Evolutionary conservation across 1,140 invertebrate genomes (phyloP).

Genomic region (Trissolcus basalis): DNA sequence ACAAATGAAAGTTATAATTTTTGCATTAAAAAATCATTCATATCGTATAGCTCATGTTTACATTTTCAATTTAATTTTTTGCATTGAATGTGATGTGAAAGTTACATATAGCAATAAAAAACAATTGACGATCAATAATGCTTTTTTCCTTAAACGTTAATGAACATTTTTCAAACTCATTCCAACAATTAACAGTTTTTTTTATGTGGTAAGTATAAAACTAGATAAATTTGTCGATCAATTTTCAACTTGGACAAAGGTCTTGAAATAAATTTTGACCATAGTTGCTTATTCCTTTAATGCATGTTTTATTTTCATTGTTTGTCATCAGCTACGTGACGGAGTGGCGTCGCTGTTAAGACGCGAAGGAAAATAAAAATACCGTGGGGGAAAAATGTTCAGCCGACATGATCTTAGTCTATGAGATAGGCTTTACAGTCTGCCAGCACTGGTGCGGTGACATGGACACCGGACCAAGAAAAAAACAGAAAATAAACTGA

Average conservation of each 20-base stretch:
- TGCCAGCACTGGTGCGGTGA: slow-evolving; percentile 32
- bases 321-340: slow-evolving; percentile 6
- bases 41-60: too few species aligned
- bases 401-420: slow-evolving; percentile 63
- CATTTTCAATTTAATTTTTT: too few species aligned
- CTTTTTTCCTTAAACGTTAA: too few species aligned
- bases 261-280: background rate
- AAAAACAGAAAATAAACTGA: slow-evolving; percentile 6
- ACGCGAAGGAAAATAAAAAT: slow-evolving; percentile 29
- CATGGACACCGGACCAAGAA: slow-evolving; percentile 53
- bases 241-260: background rate
- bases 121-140: too few species aligned
- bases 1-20: too few species aligned
- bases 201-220: too few species aligned
- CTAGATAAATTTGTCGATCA: too few species aligned
- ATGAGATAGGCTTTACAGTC: slow-evolving; percentile 65
- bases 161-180: too few species aligned
- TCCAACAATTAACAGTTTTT: too few species aligned
- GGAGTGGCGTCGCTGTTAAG: slow-evolving; percentile 8
- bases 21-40: too few species aligned
- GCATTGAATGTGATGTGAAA: too few species aligned
- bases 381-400: slow-evolving; percentile 5
- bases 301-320: slow-evolving; percentile 32
- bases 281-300: slow-evolving; percentile 5
- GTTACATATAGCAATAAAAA: too few species aligned